These are phyloP conservation scores for Epinephelus lanceolatus DNA, from an alignment of 2,113 vertebrate genomes.

Conservation along the genomic window DNA sequence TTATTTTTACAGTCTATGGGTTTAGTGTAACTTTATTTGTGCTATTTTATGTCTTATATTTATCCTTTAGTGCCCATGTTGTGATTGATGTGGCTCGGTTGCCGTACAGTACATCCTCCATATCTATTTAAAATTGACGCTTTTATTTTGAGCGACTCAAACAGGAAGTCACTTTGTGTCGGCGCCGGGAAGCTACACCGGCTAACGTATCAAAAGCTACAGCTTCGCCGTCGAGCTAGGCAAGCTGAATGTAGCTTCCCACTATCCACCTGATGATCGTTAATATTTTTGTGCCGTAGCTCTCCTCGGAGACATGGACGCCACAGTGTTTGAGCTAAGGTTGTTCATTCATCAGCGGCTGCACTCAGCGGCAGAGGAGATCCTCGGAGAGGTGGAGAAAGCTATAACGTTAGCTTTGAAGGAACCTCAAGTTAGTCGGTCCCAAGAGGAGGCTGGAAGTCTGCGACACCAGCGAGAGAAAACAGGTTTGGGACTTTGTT, in stretches of 20 bases:
- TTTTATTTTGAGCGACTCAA: conserved; percentile 36
- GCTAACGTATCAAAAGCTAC: no score
- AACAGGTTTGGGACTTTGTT: conserved; percentile 7
- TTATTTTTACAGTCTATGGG: no score
- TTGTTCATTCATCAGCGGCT: conserved; percentile 49
- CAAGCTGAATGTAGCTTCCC: background rate
- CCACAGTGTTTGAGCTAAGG: conserved; percentile 35
- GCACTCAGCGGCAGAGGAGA: conserved; percentile 45
- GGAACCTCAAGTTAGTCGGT: conserved; percentile 35
- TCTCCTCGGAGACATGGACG: conserved; percentile 18
- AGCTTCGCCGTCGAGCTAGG: no score
- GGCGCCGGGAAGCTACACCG: no score
- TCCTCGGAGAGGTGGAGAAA: conserved; percentile 58
- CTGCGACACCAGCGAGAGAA: conserved; percentile 17
- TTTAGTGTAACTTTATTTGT: no score
- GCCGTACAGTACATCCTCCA: no score
- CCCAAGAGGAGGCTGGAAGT: conserved; percentile 23
- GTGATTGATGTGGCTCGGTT: background rate
- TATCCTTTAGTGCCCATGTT: background rate
- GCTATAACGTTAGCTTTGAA: conserved; percentile 45
- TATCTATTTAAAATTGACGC: background rate
- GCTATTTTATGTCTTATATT: no score
- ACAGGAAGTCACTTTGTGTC: background rate
- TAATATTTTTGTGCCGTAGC: fast-evolving
- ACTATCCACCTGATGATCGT: fast-evolving